Evolutionary conservation across 2,113 vertebrate genomes (phyloP).

Genomic region (Blennius ocellaris): DNA sequence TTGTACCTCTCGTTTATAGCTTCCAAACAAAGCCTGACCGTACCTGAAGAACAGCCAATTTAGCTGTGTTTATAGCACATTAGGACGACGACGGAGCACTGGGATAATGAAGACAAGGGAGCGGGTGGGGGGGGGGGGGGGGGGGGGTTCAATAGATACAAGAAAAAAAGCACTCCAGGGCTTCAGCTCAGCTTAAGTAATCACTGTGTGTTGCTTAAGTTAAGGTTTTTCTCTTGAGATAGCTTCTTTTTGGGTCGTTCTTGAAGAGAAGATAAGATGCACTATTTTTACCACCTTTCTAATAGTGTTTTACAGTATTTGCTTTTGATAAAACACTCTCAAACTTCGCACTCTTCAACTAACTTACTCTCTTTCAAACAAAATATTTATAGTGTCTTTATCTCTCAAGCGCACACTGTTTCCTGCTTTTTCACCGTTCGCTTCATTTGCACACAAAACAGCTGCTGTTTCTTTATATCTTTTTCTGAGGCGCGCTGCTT

Average conservation of each 20-base stretch:
- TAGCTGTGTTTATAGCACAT: slow-evolving; percentile 63
- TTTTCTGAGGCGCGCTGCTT: slow-evolving; percentile 5
- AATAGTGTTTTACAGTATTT: slow-evolving; percentile 25
- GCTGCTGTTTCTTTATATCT: not conserved
- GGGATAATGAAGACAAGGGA: slow-evolving; percentile 28
- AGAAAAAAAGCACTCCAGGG: slow-evolving; percentile 37
- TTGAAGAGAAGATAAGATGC: slow-evolving; percentile 9
- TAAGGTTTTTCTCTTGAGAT: slow-evolving; percentile 32
- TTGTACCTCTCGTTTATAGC: slow-evolving; percentile 49
- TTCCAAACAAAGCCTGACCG: slow-evolving; percentile 45
- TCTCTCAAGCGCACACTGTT: slow-evolving; percentile 4
- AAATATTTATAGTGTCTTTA: slow-evolving; percentile 42
- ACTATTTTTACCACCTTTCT: not conserved
- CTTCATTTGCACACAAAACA: slow-evolving; percentile 26
- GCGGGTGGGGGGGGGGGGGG: not conserved
- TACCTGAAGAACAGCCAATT: slow-evolving; percentile 58
- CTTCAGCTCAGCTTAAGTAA: slow-evolving; percentile 48
- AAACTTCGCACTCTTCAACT: not conserved
- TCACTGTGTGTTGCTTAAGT: slow-evolving; percentile 36
- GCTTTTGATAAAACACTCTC: slow-evolving; percentile 12
- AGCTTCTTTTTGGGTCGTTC: not conserved
- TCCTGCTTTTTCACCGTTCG: slow-evolving; percentile 18
- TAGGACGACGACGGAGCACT: slow-evolving; percentile 20
- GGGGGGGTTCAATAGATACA: not conserved
- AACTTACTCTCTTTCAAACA: slow-evolving; percentile 2